phyloP scores from a whole-genome alignment of 2,797 vertebrate species.

The Chaetodon trifasciatus region DNA sequence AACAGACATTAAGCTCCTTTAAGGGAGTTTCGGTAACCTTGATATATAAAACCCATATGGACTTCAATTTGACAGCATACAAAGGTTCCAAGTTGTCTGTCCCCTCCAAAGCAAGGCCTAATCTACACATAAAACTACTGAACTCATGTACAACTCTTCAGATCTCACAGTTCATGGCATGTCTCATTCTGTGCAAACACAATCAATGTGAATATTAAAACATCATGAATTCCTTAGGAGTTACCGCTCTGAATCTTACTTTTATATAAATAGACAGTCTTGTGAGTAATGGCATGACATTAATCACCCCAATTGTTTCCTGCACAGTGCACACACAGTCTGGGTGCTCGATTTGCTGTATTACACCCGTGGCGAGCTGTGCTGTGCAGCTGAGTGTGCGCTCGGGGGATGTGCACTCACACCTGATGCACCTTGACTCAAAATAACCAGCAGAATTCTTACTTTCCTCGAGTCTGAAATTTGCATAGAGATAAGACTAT shows the following conservation, averaged over 20 bases:
- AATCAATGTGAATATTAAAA: neutral
- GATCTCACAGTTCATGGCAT: neutral
- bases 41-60: neutral
- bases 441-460: constrained; percentile 30
- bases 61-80: neutral
- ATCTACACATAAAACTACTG: neutral
- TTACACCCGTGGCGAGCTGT: constrained; percentile 4
- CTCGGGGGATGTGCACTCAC: constrained; percentile 1
- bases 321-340: neutral
- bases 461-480: neutral
- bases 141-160: neutral
- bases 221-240: neutral
- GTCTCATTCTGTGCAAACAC: neutral
- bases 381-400: constrained; percentile 22
- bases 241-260: neutral
- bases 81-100: neutral
- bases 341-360: neutral
- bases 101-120: neutral
- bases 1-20: too few relatives aligned
- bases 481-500: constrained; percentile 11
- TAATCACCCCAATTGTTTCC: constrained; percentile 23
- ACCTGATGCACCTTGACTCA: constrained; percentile 28
- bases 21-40: neutral
- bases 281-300: neutral
- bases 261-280: neutral